phyloP scores from a whole-genome alignment of 2,888 invertebrate genomes.

The Cataglyphis rosenhaueri region DNA sequence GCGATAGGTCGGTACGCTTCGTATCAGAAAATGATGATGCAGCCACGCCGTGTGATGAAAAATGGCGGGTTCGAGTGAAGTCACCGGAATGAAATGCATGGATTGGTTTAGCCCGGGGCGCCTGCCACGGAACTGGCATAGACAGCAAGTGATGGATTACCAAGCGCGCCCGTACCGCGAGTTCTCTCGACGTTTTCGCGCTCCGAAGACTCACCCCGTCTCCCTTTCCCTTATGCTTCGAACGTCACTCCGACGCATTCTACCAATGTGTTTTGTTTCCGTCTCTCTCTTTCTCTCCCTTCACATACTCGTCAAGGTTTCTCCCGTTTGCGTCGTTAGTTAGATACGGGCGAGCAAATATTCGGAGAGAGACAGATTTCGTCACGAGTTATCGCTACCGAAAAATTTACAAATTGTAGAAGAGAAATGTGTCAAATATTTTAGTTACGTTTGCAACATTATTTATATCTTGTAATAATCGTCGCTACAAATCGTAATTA shows the following conservation, averaged over 20 bases:
- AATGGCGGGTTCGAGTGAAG: constrained; percentile 83
- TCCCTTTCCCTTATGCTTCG: constrained; percentile 43
- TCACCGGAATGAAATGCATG: constrained; percentile 84
- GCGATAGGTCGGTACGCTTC: constrained; percentile 62
- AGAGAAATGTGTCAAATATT: neutral
- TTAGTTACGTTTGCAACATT: neutral
- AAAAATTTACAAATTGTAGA: constrained; percentile 9
- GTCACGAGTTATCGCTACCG: neutral
- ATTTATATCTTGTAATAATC: neutral
- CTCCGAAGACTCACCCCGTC: constrained; percentile 64
- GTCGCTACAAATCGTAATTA: neutral
- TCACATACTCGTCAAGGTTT: constrained; percentile 22
- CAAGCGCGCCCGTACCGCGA: constrained; percentile 74
- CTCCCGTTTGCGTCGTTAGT: constrained; percentile 4
- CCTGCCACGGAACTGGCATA: constrained; percentile 80
- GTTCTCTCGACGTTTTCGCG: constrained; percentile 64
- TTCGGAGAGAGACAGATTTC: constrained; percentile 10
- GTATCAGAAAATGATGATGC: constrained; percentile 83
- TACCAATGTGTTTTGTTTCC: constrained; percentile 14
- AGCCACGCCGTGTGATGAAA: constrained; percentile 80
- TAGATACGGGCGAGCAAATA: constrained; percentile 27
- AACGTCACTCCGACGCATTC: constrained; percentile 38
- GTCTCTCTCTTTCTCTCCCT: constrained; percentile 23
- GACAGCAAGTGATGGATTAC: constrained; percentile 85
- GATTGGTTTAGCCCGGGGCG: constrained; percentile 84